Evolutionary conservation across 2,113 vertebrate species (phyloP).

Genomic region (Egretta garzetta): DNA sequence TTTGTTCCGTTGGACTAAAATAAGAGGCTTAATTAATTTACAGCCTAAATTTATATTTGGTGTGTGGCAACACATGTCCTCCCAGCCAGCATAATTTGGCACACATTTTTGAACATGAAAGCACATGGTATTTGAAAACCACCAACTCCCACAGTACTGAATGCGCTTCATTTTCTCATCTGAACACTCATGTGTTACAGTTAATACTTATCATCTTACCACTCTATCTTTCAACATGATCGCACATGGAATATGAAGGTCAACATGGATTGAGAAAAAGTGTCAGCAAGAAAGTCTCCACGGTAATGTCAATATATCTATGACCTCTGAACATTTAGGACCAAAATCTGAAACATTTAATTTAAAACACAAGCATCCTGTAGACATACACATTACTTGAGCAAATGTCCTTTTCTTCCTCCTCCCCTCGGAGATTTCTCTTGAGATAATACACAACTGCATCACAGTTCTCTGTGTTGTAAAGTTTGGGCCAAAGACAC

Average conservation of each 20-base stretch:
- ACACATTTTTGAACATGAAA: not conserved
- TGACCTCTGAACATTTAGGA: not conserved
- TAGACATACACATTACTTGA: not conserved
- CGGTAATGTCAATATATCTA: not conserved
- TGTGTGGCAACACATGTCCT: not conserved
- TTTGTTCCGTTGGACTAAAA: not conserved
- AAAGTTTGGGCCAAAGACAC: not conserved
- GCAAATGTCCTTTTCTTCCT: not conserved
- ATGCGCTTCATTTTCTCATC: not conserved
- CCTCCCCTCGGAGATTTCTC: not conserved
- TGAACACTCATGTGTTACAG: not conserved
- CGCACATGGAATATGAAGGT: not conserved
- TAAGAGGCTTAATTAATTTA: not conserved
- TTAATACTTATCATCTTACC: not conserved
- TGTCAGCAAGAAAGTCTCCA: not conserved
- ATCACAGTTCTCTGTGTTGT: not conserved
- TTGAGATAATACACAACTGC: not conserved
- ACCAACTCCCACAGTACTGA: not conserved
- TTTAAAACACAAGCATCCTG: not conserved
- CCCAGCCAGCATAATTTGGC: not conserved
- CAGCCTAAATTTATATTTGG: not conserved
- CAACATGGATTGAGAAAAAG: not conserved
- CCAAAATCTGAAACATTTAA: not conserved
- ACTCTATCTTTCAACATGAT: not conserved
- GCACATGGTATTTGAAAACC: not conserved